Evolutionary conservation across 1,140 invertebrate species (phyloP).

Genomic region (Rhopalosiphum padi): DNA sequence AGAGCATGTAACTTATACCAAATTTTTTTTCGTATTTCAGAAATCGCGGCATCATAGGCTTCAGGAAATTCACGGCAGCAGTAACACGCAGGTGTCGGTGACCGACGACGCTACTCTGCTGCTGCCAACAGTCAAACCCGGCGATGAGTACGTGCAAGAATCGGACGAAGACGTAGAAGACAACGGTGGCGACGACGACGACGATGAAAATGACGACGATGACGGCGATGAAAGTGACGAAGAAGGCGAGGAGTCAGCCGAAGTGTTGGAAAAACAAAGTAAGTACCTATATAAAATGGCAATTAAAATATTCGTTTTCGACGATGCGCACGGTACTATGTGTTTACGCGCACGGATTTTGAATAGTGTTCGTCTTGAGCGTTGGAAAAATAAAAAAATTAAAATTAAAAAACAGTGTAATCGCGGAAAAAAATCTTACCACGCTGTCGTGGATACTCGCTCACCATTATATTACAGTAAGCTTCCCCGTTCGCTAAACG

Average conservation of each 20-base stretch:
- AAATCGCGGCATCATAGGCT: conserved; percentile 41
- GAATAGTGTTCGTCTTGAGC: background rate
- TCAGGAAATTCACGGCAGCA: background rate
- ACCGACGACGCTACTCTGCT: background rate
- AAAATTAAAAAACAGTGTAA: background rate
- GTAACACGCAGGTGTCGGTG: background rate
- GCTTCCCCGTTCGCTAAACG: background rate
- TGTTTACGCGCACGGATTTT: background rate
- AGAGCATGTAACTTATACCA: background rate
- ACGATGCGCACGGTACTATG: background rate
- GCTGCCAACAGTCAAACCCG: background rate
- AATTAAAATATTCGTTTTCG: background rate
- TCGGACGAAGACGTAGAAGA: conserved; percentile 3
- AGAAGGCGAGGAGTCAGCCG: conserved; percentile 28
- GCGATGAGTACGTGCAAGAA: conserved; percentile 36
- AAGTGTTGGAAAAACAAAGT: conserved; percentile 49
- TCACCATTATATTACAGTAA: background rate
- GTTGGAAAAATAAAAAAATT: background rate
- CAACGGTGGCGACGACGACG: background rate
- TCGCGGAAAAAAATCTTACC: background rate
- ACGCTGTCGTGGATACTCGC: background rate
- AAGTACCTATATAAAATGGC: conserved; percentile 1
- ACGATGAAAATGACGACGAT: background rate
- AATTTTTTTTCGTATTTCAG: background rate
- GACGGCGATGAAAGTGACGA: conserved; percentile 36